Conservation (phyloP, 2,888 invertebrate species). For the Bombyx huttoni region DNA sequence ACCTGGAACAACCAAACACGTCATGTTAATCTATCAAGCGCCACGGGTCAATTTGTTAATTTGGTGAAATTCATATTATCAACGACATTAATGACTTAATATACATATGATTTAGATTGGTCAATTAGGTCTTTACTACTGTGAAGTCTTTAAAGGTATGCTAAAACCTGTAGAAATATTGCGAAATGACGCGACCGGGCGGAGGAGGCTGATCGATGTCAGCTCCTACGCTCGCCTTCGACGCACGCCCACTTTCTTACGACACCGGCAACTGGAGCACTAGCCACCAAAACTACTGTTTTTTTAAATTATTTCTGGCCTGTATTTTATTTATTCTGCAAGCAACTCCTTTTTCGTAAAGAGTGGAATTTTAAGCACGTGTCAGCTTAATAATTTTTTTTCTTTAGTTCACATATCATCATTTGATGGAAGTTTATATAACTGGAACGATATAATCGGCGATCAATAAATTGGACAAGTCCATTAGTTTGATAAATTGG, state of each 20-base stretch:
- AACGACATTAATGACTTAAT: not conserved
- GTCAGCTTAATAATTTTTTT: constrained; percentile 9
- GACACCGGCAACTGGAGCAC: constrained; percentile 58
- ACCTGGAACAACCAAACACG: constrained; percentile 45
- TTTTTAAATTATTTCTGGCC: constrained; percentile 40
- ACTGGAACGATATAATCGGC: constrained; percentile 24
- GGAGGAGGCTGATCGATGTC: constrained; percentile 48
- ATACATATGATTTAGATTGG: constrained; percentile 9
- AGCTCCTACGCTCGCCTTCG: constrained; percentile 52
- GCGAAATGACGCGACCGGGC: constrained; percentile 30
- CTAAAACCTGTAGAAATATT: constrained; percentile 33
- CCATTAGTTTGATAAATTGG: constrained; percentile 54
- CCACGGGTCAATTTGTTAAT: not conserved
- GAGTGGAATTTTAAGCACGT: not conserved
- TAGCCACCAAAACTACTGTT: constrained; percentile 40
- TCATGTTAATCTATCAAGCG: constrained; percentile 4
- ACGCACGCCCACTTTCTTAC: constrained; percentile 53
- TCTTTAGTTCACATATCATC: constrained; percentile 26
- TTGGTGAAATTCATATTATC: not conserved
- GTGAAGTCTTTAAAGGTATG: constrained; percentile 25
- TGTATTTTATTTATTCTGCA: constrained; percentile 20
- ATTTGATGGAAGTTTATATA: constrained; percentile 1
- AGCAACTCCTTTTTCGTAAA: not conserved
- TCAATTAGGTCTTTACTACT: constrained; percentile 26
- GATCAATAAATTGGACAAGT: constrained; percentile 51